phyloP scores from a whole-genome alignment of 1,140 invertebrate genomes.

The Subanguina moxae region DNA sequence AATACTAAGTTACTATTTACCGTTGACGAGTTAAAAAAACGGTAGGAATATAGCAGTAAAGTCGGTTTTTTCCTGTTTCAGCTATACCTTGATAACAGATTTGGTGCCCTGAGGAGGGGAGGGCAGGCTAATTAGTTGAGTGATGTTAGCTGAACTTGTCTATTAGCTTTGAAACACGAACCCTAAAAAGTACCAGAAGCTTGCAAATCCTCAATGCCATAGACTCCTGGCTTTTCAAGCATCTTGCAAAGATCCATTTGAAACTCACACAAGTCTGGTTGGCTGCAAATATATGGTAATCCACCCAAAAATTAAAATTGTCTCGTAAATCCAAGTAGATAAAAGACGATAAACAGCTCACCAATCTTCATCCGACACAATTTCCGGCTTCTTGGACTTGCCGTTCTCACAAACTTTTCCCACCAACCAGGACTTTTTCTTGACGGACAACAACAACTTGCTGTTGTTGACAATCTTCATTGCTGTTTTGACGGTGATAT shows the following conservation, averaged over 20 bases:
- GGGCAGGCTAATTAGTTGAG: too few species aligned
- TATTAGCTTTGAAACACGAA: too few species aligned
- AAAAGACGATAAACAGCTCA: neutral
- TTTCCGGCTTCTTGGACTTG: neutral
- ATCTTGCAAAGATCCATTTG: neutral
- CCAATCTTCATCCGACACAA: neutral
- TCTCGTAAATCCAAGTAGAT: neutral
- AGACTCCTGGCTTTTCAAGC: constrained; percentile 6
- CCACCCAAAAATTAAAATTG: too few species aligned
- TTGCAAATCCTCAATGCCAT: neutral
- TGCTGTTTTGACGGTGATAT: neutral
- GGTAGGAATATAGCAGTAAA: too few species aligned
- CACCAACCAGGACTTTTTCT: constrained; percentile 10
- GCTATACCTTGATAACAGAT: too few species aligned
- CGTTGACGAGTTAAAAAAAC: too few species aligned
- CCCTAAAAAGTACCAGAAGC: neutral
- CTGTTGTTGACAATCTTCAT: constrained; percentile 10
- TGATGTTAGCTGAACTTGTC: too few species aligned
- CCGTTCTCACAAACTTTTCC: constrained; percentile 11
- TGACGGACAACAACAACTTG: neutral
- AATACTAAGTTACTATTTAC: too few species aligned
- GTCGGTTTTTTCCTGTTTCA: too few species aligned
- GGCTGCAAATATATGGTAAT: neutral
- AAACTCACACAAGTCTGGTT: constrained; percentile 1
- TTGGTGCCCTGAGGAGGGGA: too few species aligned